Base-by-base conservation (phyloP, 2,113 vertebrate genomes). In the Cynocephalus volans region DNA sequence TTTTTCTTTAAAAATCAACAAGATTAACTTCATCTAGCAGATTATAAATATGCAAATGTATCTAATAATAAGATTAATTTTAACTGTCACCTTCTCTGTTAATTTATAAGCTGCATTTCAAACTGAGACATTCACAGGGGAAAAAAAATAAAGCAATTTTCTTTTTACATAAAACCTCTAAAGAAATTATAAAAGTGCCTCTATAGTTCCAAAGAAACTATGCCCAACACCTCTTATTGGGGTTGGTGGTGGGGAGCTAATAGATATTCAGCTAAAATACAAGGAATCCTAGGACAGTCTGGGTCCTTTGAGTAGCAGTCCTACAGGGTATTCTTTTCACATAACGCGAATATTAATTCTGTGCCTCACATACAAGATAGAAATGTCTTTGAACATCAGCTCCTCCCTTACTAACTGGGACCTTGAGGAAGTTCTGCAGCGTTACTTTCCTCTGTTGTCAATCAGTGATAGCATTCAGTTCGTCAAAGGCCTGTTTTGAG, bases 1-100 rank as follows among this genome's bases (percentile, higher is more conserved):
- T 73, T 70, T 83, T 88, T 82, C 76, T 28, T 79, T 28, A 89
- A 91, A 95, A 95, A 54, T 92, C 70, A 97, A 73, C 19, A 69
- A 36, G 15, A 92, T 89, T 67, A 79, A 69, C 31, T 50, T 95
- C 17, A 0, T 48, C 15, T 48, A 75, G 56, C 21, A 93, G 36
- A 82, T 93, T 88, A 73, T 12, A 82, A 96, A 90, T 69, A 83
- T 70, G 33, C 52, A 93, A 91, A 54, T 75, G 0, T 70, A 65
- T 56, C 5, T 80, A 97, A 73, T 60, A 93, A 58, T 83, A 82
- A 41, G 56, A 91, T 88, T 85, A 92, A 95, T 90, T 96, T 93
- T 87, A 86, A 95, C 80, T 90, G 19, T 33, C 41, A 75, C 13
- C n/a, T 76, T 82, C 48, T 75, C 56, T 77, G 31, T 58, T 92